Percentiles rank a stretch among this genome's conserved stretches.
phyloP scores from a whole-genome alignment of 2,113 vertebrate species.

The Passer domesticus region DNA sequence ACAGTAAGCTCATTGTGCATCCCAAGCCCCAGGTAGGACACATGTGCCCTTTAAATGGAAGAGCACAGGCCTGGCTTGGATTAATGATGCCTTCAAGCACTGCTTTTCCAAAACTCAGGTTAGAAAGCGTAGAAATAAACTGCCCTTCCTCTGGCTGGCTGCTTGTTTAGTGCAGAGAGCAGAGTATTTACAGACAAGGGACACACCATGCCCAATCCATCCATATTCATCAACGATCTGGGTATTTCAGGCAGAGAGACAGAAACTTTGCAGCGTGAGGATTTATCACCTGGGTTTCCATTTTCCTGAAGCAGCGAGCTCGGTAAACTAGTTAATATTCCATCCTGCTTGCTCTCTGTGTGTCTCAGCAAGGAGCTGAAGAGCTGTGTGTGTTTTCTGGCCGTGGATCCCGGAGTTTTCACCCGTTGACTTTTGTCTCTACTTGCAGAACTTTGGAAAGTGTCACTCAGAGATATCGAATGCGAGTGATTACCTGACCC shows the following conservation, averaged over 20 bases:
- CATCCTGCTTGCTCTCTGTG: neutral
- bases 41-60: neutral
- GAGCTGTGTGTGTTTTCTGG: neutral
- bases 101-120: neutral
- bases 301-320: neutral
- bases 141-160: neutral
- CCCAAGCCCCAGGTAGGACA: neutral
- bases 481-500: slow-evolving; percentile 82
- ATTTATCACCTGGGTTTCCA: neutral
- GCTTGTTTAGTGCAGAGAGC: neutral
- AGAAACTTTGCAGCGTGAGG: neutral
- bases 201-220: neutral
- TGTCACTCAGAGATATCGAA: slow-evolving; percentile 77
- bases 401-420: neutral
- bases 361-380: neutral
- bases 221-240: neutral
- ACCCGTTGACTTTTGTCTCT: slow-evolving; percentile 53
- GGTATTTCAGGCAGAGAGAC: neutral
- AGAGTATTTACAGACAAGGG: neutral
- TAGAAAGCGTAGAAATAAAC: neutral
- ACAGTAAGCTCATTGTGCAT: neutral
- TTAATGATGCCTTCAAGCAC: neutral
- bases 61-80: neutral
- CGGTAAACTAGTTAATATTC: neutral
- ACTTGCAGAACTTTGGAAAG: slow-evolving; percentile 81